Base-by-base conservation (phyloP, 2,888 invertebrate species). In the Agonopterix arenella region DNA sequence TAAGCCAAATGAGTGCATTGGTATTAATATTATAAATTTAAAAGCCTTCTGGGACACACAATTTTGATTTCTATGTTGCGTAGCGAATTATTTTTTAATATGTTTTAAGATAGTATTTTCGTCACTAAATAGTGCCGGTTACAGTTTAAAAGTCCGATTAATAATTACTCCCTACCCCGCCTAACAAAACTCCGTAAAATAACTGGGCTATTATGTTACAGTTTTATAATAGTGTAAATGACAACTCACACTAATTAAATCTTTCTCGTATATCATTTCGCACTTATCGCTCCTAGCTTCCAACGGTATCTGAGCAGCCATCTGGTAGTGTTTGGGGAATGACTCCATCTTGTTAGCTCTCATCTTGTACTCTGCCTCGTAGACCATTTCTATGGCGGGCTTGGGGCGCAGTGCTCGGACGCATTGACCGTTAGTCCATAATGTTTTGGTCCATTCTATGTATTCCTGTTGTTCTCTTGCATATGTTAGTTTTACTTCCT, bases 271-370 rank as follows among this genome's bases (percentile, higher is more conserved):
- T 0, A 61, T 47, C 49, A 79, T 54, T 13, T 75, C 67, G 57
- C 68, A 83, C 0, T 54, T 44, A 2, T 52, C 48, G 8, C 60
- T 62, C 0, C 48, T 53, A 0, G 52, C 53, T 38, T 68, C 70
- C 1, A 85, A 52, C 0, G 79, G 70, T 58, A 89, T 80, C 45
- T 85, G 85, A 1, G 83, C 86, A 0, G 73, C 86, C 55, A 83
- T 47, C 5, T 60, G 54, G 52, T 70, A 84, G 0, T 51, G 56
- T 45, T 72, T 76, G 0, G 84, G 82, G n/a, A 74, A 72, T 0
- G 70, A 64, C 11, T 64, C 56, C 50, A 84, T 49, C 36, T 68
- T 62, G 2, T 63, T 62, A 0, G 69, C 68, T 37, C 60, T 68
- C 51, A 82, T 55, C 54, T 74, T 73, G 53, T 71, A 80, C 52